Base-by-base conservation (phyloP, 2,888 invertebrate genomes). In the Rutpela maculata region DNA sequence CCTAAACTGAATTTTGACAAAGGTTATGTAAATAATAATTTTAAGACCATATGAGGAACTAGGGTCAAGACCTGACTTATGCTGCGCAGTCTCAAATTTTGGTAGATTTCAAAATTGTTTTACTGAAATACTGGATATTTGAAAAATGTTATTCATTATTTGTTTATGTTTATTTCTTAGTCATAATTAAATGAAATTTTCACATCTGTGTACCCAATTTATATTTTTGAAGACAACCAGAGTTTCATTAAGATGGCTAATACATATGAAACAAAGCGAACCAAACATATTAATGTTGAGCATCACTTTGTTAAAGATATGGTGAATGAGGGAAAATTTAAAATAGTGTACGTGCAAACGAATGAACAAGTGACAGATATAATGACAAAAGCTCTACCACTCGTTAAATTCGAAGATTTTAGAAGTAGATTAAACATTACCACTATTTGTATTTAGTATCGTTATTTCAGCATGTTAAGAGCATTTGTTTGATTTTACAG, bases 291-390 rank as follows among this genome's bases (percentile, higher is more conserved):
- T 12, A 67, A 75, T 71, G 50, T 75, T 12, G 65, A 62, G 55
- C 67, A 73, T 75, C 78, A 78, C 63, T 77, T 75, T 75, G 71
- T 77, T 1, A 60, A 60, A 18, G 77, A 77, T 50, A 38, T 35
- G 10, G 71, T 77, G 4, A 66, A 31, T 60, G 62, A 75, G 7
- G 70, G 70, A 63, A 74, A 63, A 31, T 55, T 77, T 26, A 70
- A 70, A 67, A 35, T 77, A 15, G 18, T 50, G 65, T 77, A 75
- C 71, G 22, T 74, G 1, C 18, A 43, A 15, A 56, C 70, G 15
- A 35, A 77, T 18, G 26, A 70, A 38, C 77, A 77, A 74, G 31
- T 26, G 56, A 74, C 77, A 43, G 74, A 77, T 59, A 66, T 77
- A 31, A 62, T 77, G 66, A 75, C 70, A 7, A 77, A 77, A 38